Evolutionary conservation across 2,113 vertebrate genomes (phyloP).

Genomic region (Charadrius vociferus): DNA sequence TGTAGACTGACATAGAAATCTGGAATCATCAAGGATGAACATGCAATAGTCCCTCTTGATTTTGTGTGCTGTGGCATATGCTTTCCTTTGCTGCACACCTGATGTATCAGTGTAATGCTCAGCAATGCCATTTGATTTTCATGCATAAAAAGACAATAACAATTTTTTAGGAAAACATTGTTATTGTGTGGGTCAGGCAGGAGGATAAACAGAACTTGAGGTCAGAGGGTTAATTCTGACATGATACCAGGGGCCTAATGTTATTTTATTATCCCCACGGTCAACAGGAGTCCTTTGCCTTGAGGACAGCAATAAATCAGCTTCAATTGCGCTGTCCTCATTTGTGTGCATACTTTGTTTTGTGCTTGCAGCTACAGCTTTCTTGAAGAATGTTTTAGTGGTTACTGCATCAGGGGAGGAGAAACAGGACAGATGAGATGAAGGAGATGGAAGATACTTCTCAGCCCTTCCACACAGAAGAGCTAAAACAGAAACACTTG

Average conservation of each 20-base stretch:
- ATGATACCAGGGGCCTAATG: neutral
- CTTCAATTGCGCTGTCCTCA: neutral
- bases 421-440: neutral
- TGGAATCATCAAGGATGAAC: neutral
- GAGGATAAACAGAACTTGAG: neutral
- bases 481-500: neutral
- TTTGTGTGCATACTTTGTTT: neutral
- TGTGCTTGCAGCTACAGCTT: neutral
- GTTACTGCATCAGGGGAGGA: neutral
- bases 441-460: neutral
- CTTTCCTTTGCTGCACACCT: neutral
- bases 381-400: neutral
- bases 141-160: neutral
- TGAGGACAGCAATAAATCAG: neutral
- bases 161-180: neutral
- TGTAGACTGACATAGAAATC: neutral
- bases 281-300: neutral
- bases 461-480: neutral
- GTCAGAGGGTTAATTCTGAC: neutral
- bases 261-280: neutral
- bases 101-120: neutral
- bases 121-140: neutral
- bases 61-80: neutral
- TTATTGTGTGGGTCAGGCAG: neutral
- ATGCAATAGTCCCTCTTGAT: neutral